These are phyloP conservation scores for Forbesichthys agassizii DNA, from an alignment of 2,113 vertebrate genomes.

Conservation along the genomic window DNA sequence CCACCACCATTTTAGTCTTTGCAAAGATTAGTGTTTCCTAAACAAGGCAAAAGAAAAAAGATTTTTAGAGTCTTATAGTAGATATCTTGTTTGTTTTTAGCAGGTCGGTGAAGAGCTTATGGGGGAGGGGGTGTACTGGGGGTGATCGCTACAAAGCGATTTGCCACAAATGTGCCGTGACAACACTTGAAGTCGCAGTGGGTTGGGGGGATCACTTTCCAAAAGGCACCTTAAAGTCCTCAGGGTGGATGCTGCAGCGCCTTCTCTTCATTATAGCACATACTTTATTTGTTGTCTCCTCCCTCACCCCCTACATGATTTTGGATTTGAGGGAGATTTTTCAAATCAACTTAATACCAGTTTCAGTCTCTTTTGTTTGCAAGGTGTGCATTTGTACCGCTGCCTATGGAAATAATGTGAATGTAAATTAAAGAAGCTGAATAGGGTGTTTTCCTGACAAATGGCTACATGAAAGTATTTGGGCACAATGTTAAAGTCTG, in stretches of 20 bases:
- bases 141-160: constrained; percentile 60
- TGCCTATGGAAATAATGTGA: constrained; percentile 18
- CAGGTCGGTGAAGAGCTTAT: constrained; percentile 8
- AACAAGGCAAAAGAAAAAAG: constrained; percentile 41
- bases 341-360: constrained; percentile 3
- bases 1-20: constrained; percentile 55
- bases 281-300: constrained; percentile 70
- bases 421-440: constrained; percentile 29
- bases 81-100: constrained; percentile 48
- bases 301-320: constrained; percentile 58
- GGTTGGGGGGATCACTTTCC: constrained; percentile 59
- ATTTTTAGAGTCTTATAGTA: constrained; percentile 13
- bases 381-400: constrained; percentile 1
- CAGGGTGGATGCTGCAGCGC: constrained; percentile 29
- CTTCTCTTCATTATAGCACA: constrained; percentile 55
- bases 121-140: not conserved
- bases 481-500: constrained; percentile 28
- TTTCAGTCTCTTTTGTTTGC: not conserved
- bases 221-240: constrained; percentile 55
- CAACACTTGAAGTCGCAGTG: constrained; percentile 64
- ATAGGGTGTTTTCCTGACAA: not conserved
- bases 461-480: constrained; percentile 34
- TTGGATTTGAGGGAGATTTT: constrained; percentile 53
- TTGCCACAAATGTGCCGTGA: constrained; percentile 71
- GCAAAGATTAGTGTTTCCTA: constrained; percentile 58